Evolutionary conservation across 2,797 vertebrate genomes (phyloP).

Genomic region (Tenualosa ilisha): DNA sequence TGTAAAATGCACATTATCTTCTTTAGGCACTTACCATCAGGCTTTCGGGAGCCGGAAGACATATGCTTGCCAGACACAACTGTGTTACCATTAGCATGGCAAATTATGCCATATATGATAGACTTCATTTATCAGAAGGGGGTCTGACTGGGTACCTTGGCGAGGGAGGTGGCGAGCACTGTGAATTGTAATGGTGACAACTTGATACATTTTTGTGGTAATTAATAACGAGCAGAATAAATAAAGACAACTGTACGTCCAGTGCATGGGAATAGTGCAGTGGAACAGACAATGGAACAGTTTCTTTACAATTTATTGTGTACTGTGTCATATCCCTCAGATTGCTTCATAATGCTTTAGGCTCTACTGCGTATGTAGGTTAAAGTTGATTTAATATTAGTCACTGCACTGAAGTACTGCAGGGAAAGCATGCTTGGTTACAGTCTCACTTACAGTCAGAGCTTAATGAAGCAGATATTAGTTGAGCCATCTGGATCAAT

Average conservation of each 20-base stretch:
- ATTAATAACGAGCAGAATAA: neutral
- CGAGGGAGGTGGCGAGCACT: neutral
- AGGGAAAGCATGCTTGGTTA: neutral
- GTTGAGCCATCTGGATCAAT: too few species aligned
- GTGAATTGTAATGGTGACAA: neutral
- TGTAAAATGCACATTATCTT: slow-evolving; percentile 89
- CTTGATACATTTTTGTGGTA: neutral
- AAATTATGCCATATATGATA: slow-evolving; percentile 88
- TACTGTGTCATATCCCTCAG: neutral
- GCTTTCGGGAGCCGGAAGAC: slow-evolving; percentile 84
- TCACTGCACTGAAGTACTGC: neutral
- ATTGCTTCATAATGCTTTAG: neutral
- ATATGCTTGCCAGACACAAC: slow-evolving; percentile 88
- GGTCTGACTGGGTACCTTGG: neutral
- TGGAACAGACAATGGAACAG: neutral
- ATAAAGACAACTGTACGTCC: neutral
- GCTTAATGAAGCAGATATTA: too few species aligned
- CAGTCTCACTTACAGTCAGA: neutral
- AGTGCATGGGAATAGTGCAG: too few species aligned
- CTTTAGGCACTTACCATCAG: slow-evolving; percentile 87
- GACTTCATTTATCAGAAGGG: slow-evolving; percentile 85
- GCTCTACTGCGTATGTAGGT: neutral
- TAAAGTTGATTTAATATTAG: neutral
- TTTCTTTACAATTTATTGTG: neutral
- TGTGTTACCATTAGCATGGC: slow-evolving; percentile 87